Conservation (phyloP, 1,140 invertebrate genomes). For the Drosophila parvula region DNA sequence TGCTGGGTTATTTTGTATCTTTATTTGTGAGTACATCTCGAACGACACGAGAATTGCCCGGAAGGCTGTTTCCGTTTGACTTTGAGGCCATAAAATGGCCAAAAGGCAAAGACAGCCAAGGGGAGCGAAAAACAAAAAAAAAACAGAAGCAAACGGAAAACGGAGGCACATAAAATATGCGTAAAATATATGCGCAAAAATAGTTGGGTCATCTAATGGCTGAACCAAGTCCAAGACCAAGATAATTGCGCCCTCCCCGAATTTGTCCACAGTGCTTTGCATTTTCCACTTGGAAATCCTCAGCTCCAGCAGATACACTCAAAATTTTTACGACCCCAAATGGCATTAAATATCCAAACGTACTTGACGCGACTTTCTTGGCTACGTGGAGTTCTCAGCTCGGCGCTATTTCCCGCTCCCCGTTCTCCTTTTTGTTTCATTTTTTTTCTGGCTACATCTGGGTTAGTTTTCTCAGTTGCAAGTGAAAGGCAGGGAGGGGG, state of each 20-base stretch:
- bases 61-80: constrained; percentile 30
- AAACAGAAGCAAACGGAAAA: constrained; percentile 14
- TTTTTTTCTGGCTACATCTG: constrained; percentile 27
- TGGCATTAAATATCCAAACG: constrained; percentile 79
- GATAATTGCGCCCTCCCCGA: constrained; percentile 68
- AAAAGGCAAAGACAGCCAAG: constrained; percentile 13
- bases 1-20: constrained; percentile 46
- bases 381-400: constrained; percentile 67
- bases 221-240: constrained; percentile 71
- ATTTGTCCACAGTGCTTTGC: constrained; percentile 66
- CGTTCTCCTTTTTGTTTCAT: constrained; percentile 8
- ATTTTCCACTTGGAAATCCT: constrained; percentile 52
- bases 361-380: constrained; percentile 72
- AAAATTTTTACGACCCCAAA: constrained; percentile 76
- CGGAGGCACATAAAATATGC: constrained; percentile 72
- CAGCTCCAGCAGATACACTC: constrained; percentile 57
- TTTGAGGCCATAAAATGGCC: constrained; percentile 48
- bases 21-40: constrained; percentile 51
- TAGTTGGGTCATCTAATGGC: constrained; percentile 80
- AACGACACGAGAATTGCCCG: constrained; percentile 38
- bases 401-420: constrained; percentile 10
- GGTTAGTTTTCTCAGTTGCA: constrained; percentile 56
- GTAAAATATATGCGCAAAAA: constrained; percentile 72
- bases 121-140: constrained; percentile 2
- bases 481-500: not conserved